A percentile compares a stretch with the other conserved stretches of the same genome.
These are phyloP conservation scores for Diploptera punctata DNA, from an alignment of 2,888 invertebrate genomes.

Conservation along the genomic window DNA sequence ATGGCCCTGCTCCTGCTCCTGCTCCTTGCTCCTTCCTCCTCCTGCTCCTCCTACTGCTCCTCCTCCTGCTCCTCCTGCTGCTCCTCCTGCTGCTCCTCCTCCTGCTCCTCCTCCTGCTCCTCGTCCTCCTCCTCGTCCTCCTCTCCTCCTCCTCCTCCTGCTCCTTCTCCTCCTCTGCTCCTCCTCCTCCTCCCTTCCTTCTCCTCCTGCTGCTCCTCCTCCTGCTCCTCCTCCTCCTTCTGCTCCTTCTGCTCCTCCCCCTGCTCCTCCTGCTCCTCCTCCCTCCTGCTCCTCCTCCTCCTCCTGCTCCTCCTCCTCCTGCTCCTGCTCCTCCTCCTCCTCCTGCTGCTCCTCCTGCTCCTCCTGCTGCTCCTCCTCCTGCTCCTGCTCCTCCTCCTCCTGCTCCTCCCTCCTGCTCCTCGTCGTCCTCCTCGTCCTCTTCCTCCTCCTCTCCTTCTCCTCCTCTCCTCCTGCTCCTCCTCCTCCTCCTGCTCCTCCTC, in stretches of 20 bases:
- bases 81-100: background rate
- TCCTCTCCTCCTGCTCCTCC: background rate
- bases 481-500: background rate
- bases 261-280: too few relatives aligned
- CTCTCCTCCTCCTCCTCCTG: conserved; percentile 63
- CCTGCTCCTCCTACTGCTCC: background rate
- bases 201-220: too few relatives aligned
- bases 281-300: too few relatives aligned
- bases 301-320: background rate
- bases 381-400: background rate
- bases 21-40: background rate
- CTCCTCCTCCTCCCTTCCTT: background rate
- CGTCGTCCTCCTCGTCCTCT: background rate
- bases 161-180: too few relatives aligned
- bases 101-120: background rate
- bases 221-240: too few relatives aligned
- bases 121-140: conserved; percentile 47
- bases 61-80: background rate
- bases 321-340: background rate
- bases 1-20: background rate
- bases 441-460: background rate
- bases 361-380: background rate
- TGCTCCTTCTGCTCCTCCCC: too few relatives aligned
- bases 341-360: background rate
- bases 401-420: background rate